A percentile compares a stretch with the other conserved stretches of the same genome.
These are phyloP conservation scores for Microtus oregoni DNA, from an alignment of 2,113 vertebrate genomes.

Conservation along the genomic window DNA sequence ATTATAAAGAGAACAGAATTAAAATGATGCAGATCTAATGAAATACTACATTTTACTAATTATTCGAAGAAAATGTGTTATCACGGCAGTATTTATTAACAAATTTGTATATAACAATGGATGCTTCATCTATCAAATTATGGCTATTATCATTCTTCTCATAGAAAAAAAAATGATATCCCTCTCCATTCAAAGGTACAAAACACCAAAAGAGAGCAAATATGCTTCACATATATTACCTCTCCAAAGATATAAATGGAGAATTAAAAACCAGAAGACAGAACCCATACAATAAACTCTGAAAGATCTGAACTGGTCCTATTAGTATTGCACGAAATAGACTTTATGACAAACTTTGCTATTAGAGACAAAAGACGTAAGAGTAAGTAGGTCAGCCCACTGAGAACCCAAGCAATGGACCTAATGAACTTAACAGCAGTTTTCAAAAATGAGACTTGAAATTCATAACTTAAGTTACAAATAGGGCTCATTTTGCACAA, in stretches of 20 bases:
- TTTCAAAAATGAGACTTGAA: not conserved
- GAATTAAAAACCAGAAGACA: not conserved
- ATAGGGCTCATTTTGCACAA: not conserved
- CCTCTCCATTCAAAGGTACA: not conserved
- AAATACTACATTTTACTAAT: constrained; percentile 22
- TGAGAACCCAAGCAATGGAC: constrained; percentile 1
- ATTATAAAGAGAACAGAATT: constrained; percentile 7
- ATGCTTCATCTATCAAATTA: not conserved
- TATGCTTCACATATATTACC: not conserved
- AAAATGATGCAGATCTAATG: constrained; percentile 48
- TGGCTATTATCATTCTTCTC: not conserved
- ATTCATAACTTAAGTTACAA: not conserved
- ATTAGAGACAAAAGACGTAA: not conserved
- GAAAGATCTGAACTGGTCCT: not conserved
- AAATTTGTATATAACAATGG: constrained; percentile 25
- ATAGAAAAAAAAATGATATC: not conserved
- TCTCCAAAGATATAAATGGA: not conserved
- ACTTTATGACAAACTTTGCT: constrained; percentile 6
- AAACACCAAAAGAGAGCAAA: not conserved
- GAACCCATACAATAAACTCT: not conserved
- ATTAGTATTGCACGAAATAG: not conserved
- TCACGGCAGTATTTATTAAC: not conserved
- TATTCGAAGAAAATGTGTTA: not conserved
- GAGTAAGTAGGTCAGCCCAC: not conserved
- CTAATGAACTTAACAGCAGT: not conserved